Evolutionary conservation across 37 sponge, comb jelly and placozoan genomes (phyloP).

Genomic region (Tethya wilhelma): DNA sequence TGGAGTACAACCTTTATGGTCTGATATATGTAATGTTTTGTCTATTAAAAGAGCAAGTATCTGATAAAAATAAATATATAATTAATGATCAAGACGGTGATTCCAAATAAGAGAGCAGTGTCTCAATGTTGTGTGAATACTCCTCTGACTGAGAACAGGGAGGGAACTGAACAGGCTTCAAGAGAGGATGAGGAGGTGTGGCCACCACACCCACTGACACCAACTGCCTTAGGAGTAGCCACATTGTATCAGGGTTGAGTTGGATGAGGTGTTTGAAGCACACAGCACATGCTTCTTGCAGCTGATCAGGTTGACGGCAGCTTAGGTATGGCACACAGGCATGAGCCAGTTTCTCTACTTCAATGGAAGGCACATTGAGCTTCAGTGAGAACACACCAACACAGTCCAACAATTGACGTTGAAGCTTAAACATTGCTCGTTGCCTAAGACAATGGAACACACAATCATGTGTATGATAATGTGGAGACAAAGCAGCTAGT

Average conservation of each 20-base stretch:
- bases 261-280: conserved; percentile 11
- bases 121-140: not conserved
- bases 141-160: not conserved
- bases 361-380: conserved; percentile 11
- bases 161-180: conserved; percentile 41
- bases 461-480: not conserved
- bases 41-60: too few relatives aligned
- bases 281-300: conserved; percentile 18
- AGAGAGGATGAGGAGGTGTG: conserved; percentile 36
- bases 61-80: too few relatives aligned
- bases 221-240: conserved; percentile 63
- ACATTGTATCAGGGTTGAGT: conserved; percentile 44
- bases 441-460: conserved; percentile 24
- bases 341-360: conserved; percentile 35
- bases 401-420: conserved; percentile 22
- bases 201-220: not conserved
- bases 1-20: too few relatives aligned
- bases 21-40: too few relatives aligned
- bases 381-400: conserved; percentile 12
- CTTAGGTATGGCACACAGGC: conserved; percentile 61
- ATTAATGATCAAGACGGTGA: too few relatives aligned
- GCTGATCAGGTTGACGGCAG: conserved; percentile 35
- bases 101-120: conserved; percentile 9
- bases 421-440: conserved; percentile 31
- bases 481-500: not conserved